A percentile compares a stretch with the other conserved stretches of the same genome.
These are phyloP conservation scores for Lasioglossum marginatum DNA, from an alignment of 2,888 invertebrate species.

Conservation along the genomic window DNA sequence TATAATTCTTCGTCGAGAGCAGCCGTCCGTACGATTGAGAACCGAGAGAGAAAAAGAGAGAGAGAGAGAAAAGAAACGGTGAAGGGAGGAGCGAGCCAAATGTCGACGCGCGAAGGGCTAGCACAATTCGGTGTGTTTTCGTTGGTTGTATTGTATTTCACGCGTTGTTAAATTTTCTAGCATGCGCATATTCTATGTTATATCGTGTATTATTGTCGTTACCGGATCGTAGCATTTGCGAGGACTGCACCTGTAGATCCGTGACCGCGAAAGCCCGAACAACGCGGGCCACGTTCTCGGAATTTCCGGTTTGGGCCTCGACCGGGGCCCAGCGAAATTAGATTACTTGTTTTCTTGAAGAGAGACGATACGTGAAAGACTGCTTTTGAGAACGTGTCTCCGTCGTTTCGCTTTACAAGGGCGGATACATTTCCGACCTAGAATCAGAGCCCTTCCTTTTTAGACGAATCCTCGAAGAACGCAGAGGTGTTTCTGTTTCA, in stretches of 20 bases:
- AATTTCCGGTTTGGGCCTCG: neutral
- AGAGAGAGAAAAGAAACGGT: neutral
- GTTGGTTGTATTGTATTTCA: constrained; percentile 43
- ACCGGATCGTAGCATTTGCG: constrained; percentile 46
- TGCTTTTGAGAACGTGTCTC: neutral
- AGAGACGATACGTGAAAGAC: neutral
- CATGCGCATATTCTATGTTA: constrained; percentile 48
- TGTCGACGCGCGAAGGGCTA: constrained; percentile 33
- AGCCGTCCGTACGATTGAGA: constrained; percentile 60
- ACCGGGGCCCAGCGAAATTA: neutral
- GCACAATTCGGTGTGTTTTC: constrained; percentile 34
- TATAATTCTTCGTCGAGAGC: constrained; percentile 46
- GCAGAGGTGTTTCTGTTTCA: constrained; percentile 2
- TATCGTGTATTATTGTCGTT: constrained; percentile 47
- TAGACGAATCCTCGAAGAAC: neutral
- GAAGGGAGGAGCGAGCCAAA: neutral
- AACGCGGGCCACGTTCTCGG: neutral
- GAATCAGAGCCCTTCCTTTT: neutral
- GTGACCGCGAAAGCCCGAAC: neutral
- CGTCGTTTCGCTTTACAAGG: neutral
- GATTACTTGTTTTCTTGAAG: neutral
- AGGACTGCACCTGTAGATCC: neutral
- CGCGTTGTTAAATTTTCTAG: constrained; percentile 60
- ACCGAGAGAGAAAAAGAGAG: constrained; percentile 1
- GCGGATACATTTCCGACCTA: neutral